A percentile compares a stretch with the other conserved stretches of the same genome.
Conservation (phyloP, 2,888 invertebrate genomes). For the Pandemis corylana region DNA sequence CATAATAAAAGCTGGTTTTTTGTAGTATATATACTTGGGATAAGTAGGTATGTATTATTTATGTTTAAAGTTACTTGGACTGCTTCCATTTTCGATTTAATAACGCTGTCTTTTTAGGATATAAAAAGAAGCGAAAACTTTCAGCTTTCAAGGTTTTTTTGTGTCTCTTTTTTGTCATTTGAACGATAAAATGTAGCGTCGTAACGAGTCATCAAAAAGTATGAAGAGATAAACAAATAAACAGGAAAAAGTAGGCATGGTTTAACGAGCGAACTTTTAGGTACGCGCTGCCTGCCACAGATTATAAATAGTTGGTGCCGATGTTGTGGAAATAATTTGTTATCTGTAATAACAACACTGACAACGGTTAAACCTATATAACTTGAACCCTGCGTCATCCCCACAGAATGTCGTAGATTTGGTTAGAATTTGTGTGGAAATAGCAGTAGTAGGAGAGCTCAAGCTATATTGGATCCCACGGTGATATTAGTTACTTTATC, state of each 20-base stretch:
- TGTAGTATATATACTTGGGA: too few relatives aligned
- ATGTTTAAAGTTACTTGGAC: too few relatives aligned
- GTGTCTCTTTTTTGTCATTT: constrained; percentile 21
- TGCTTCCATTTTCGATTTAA: background rate
- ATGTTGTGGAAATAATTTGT: constrained; percentile 23
- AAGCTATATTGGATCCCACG: too few relatives aligned
- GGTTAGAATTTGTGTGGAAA: too few relatives aligned
- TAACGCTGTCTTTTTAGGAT: background rate
- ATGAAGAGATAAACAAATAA: constrained; percentile 31
- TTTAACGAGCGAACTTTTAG: constrained; percentile 35
- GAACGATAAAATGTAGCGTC: constrained; percentile 28
- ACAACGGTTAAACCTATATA: too few relatives aligned
- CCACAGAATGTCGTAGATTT: too few relatives aligned
- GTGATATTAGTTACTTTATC: too few relatives aligned
- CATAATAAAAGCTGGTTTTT: background rate
- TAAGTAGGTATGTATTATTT: background rate
- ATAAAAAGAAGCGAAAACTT: background rate
- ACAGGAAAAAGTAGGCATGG: constrained; percentile 28
- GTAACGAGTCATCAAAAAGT: constrained; percentile 34
- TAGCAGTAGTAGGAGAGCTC: too few relatives aligned
- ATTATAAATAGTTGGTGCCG: constrained; percentile 16
- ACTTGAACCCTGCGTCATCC: too few relatives aligned
- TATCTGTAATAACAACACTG: constrained; percentile 4
- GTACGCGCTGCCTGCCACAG: background rate
- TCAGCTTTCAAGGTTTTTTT: constrained; percentile 5